A percentile compares a stretch with the other conserved stretches of the same genome.
phyloP scores from a whole-genome alignment of 2,113 vertebrate species.

The Triplophysa rosa region DNA sequence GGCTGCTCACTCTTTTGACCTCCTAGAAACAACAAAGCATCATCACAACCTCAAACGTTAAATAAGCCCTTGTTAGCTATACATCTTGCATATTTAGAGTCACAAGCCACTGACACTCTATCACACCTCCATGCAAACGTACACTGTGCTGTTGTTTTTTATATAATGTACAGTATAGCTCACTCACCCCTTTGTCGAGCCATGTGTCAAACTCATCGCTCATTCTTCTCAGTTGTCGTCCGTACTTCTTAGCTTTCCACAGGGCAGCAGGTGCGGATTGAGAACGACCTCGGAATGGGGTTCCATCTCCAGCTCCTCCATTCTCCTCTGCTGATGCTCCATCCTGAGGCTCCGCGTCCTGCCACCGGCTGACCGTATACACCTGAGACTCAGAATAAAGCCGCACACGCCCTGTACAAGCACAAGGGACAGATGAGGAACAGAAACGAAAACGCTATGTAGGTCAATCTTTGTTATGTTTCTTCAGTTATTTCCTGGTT shows the following conservation, averaged over 20 bases:
- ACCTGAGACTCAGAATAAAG: constrained; percentile 62
- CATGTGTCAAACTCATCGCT: constrained; percentile 79
- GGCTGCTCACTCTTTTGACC: constrained; percentile 47
- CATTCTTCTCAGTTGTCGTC: constrained; percentile 78
- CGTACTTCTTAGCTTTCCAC: constrained; percentile 75
- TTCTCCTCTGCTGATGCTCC: constrained; percentile 58
- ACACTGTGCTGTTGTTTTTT: background rate
- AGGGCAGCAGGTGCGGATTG: constrained; percentile 76
- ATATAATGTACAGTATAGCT: background rate
- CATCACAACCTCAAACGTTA: background rate
- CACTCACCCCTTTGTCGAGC: constrained; percentile 66
- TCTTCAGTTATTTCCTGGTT: background rate
- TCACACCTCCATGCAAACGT: too few relatives aligned
- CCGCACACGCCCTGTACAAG: constrained; percentile 49
- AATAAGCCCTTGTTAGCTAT: background rate
- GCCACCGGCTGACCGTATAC: constrained; percentile 58
- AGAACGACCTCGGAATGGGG: constrained; percentile 71
- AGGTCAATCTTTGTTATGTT: background rate
- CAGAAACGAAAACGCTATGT: background rate
- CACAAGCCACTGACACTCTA: background rate
- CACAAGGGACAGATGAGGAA: background rate
- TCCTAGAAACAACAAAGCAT: constrained; percentile 37
- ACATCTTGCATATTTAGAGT: background rate
- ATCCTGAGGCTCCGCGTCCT: constrained; percentile 50
- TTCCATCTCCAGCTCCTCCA: constrained; percentile 55